phyloP scores from a whole-genome alignment of 2,797 vertebrate genomes.

The Pipistrellus nathusii region DNA sequence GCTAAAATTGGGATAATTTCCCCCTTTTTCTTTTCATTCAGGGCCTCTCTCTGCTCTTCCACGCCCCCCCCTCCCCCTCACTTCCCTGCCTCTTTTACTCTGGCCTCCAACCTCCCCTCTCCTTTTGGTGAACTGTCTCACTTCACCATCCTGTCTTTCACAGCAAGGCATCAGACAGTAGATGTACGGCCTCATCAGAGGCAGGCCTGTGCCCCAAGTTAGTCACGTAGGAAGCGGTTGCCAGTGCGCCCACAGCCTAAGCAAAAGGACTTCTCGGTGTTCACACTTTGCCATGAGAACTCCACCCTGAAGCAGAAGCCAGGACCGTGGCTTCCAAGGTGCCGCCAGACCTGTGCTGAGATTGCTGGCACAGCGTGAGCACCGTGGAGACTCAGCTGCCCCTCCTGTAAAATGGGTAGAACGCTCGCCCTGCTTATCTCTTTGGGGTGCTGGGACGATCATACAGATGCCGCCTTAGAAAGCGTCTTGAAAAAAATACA shows the following conservation, averaged over 20 bases:
- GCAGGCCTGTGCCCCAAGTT: background rate
- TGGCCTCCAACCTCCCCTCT: background rate
- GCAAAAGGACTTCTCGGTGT: background rate
- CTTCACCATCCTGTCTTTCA: background rate
- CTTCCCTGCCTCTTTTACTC: slow-evolving; percentile 23
- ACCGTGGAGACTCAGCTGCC: background rate
- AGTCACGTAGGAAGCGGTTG: background rate
- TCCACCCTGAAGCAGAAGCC: background rate
- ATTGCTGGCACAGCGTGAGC: accelerated
- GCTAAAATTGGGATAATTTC: slow-evolving; percentile 87
- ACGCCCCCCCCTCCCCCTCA: accelerated
- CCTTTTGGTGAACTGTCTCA: background rate
- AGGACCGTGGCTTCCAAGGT: background rate
- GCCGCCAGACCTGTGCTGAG: accelerated
- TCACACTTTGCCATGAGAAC: background rate
- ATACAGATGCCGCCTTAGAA: background rate
- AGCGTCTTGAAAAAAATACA: background rate
- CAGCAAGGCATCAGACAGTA: accelerated
- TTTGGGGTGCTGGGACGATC: too few relatives aligned
- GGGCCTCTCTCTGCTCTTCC: slow-evolving; percentile 62
- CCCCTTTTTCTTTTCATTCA: slow-evolving; percentile 83
- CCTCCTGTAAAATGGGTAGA: background rate
- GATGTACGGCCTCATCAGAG: background rate
- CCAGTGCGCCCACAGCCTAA: background rate
- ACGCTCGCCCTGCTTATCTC: background rate